Base-by-base conservation (phyloP, 2,888 invertebrate species). In the Cephalotes varians region DNA sequence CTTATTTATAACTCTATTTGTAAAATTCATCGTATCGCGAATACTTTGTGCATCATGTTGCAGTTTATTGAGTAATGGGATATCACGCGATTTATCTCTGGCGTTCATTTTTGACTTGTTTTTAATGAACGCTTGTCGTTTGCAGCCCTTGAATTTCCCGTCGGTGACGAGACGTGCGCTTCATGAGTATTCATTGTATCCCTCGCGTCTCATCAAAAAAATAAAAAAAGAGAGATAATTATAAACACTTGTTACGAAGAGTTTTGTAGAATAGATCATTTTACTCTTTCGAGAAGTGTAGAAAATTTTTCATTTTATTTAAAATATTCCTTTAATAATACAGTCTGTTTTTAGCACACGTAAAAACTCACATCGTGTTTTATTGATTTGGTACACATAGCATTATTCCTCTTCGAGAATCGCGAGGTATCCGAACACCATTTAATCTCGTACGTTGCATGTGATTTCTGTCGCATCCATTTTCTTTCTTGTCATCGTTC, bases 321-420 rank as follows among this genome's bases (percentile, higher is more conserved):
- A 2, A 56, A 10, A 31, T 5, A 31, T 51, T 54, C 10, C n/a
- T n/a, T n/a, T 62, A 34, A 31, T 31, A 21, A n/a, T n/a, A n/a
- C n/a, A n/a, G 44, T 12, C 5, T 15, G 58, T 6, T 51, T 37
- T 40, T n/a, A n/a, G 31, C 15, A 28, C 21, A 62, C 49, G n/a
- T 54, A 65, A 83, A 77, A 44, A n/a, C 25, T 25, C 18, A 80
- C n/a, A n/a, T n/a, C n/a, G n/a, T 84, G 81, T 87, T 86, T 89
- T 84, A 89, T 88, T 21, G 72, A 56, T 49, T 25, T 72, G 44
- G 44, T 47, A 83, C 85, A 85, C 89, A 83, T n/a, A n/a, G 79
- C 65, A 73, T 58, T 44, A 31, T 62, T 84, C 81, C 69, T 34
- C 25, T 58, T 25, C 49, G 60, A 54, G 58, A 80, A 58, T 86